Evolutionary conservation across 2,113 vertebrate species (phyloP), one percentile per base, ranked within the genome.

Genomic region (Spilogale gracilis): DNA sequence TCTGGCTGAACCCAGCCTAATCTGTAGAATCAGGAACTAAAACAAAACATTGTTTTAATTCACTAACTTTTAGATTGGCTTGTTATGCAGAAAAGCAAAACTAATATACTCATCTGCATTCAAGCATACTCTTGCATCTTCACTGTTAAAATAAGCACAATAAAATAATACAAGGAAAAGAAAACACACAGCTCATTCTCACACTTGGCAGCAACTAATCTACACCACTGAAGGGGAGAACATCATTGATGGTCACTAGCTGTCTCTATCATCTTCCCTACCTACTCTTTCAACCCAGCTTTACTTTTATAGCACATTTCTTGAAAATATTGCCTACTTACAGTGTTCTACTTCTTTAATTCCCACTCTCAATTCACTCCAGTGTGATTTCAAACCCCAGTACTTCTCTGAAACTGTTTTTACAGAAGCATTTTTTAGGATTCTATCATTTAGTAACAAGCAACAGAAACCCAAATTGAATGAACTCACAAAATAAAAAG

Each of bases 221-320:
- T 21, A 54, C 17, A 48, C 8, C 11, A 0, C 0, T 21, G 61
- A 17, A 61, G 45, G 63, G 18, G 12, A 74, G 1, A 17, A 27
- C 9, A 38, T 13, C 0, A 23, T 12, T n/a, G 20, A 25, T 3
- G 23, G 17, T 14, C 0, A 30, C 48, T 30, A 4, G 25, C 58
- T 48, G 6, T 48, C 52, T 21, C 17, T 10, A 7, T 18, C 38
- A 2, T 4, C 0, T 30, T 88, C 21, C 58, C 20, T 30, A 3
- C 10, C 11, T 3, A 2, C 69, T 25, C 0, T 9, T 54, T 63
- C 74, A 52, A 17, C 5, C 13, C 16, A 9, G 23, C 21, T 65
- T 61, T 12, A 48, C 3, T 32, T 43, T 5, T 4, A 6, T 3
- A 48, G 17, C 6, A 38, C 12, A 7, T 50, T 23, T 32, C 16